phyloP scores from a whole-genome alignment of 2,113 vertebrate genomes.

The Serilophus lunatus region DNA sequence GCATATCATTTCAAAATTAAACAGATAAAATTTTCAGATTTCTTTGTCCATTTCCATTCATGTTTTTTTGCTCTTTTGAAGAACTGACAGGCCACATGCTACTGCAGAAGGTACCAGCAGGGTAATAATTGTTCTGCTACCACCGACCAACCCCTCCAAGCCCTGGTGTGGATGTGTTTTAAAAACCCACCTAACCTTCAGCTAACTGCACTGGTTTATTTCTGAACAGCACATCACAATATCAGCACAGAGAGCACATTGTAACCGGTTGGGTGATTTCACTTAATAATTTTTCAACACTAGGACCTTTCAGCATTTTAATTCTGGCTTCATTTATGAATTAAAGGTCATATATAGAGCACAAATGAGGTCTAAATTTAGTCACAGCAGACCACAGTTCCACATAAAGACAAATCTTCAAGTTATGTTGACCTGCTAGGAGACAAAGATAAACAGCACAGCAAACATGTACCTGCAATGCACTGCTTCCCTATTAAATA shows the following conservation, averaged over 20 bases:
- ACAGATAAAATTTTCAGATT: constrained; percentile 17
- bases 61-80: constrained; percentile 6
- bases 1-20: constrained; percentile 26
- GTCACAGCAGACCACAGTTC: constrained; percentile 82
- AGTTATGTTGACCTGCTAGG: constrained; percentile 88
- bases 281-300: constrained; percentile 58
- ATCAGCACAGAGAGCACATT: constrained; percentile 44
- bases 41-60: constrained; percentile 26
- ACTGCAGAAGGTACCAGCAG: background rate
- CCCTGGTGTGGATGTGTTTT: background rate
- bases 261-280: constrained; percentile 48
- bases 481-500: constrained; percentile 81
- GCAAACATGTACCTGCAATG: constrained; percentile 74
- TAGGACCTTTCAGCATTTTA: constrained; percentile 64
- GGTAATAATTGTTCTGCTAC: background rate
- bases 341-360: constrained; percentile 87
- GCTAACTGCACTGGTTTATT: constrained; percentile 25
- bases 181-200: constrained; percentile 33
- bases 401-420: constrained; percentile 90
- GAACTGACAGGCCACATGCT: constrained; percentile 45
- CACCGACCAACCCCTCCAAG: background rate
- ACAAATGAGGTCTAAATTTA: constrained; percentile 90
- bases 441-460: constrained; percentile 73
- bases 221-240: constrained; percentile 52
- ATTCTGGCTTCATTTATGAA: constrained; percentile 69